Evolutionary conservation across 2,888 invertebrate genomes (phyloP), one percentile per base, ranked within the genome.

Genomic region (Spodoptera exigua): DNA sequence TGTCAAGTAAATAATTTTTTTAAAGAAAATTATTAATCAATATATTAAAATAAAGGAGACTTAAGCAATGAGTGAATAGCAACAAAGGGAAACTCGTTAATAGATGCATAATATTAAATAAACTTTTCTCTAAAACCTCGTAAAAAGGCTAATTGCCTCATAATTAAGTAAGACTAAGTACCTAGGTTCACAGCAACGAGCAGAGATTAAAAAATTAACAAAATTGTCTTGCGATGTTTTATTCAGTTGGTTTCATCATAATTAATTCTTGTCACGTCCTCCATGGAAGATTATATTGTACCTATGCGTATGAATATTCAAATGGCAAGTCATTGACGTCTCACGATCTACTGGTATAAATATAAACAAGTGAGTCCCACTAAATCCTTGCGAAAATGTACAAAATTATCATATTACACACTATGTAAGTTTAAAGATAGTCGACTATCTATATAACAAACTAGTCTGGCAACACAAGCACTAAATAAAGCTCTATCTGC

Each of bases 271-370:
- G 78, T 78, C 86, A 86, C 87, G 86, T 83, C 70, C 60, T 52
- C 45, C 59, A 40, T 59, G 60, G 61, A 79, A 82, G 79, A 80
- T 78, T 82, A 81, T 80, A 70, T 71, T 74, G 64, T 76, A 78
- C 67, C 68, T 77, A 75, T 69, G 77, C 60, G 74, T 73, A 87
- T 88, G 86, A 89, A 89, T 89, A 89, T 89, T 87, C 85, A 86
- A 76, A 76, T 53, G 49, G 45, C 60, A 74, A 67, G 65, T 62
- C 72, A 66, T 60, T 66, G 69, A 58, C 72, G 60, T 66, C 63
- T 53, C 61, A 51, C 44, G 51, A 66, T 74, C 54, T 46, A 54
- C 61, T 64, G 47, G 65, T 62, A 63, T 57, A 75, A 63, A 70
- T 54, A 65, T 61, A 70, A 61, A 76, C 61, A 58, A 74, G 51